Evolutionary conservation across 2,888 invertebrate genomes (phyloP), one percentile per base, ranked within the genome.

Genomic region (Tinea semifulvella): DNA sequence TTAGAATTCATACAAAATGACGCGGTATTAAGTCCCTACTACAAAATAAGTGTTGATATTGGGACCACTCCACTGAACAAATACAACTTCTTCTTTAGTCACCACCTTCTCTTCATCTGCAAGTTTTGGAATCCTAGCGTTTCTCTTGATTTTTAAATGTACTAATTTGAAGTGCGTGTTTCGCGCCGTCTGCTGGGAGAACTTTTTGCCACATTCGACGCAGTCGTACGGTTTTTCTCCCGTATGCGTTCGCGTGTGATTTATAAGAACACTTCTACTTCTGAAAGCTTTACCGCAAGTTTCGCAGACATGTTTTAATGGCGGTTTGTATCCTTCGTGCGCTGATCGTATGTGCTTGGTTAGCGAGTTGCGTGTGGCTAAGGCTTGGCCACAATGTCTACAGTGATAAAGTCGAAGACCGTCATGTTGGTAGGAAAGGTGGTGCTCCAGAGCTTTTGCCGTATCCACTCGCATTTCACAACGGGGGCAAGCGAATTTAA

Each of bases 191-290:
- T 60, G 52, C 60, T 77, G 76, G 18, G 67, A 48, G 48, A 77
- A 81, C 20, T 57, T 50, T 1, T 72, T 61, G 0, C 70, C 69
- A 57, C 81, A 81, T 18, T 56, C 53, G 0, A 20, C 43, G 49
- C 80, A 79, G 42, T 58, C 53, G 61, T 65, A 77, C 5, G 73
- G 74, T 43, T 71, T 70, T 57, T 74, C 77, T 5, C 74, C 77
- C 0, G 77, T 77, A 61, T 80, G 80, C 0, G 53, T 62, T 16
- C 57, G 63, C 14, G 70, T 45, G 47, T 57, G 57, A 26, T 53
- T 53, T 46, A 49, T 57, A 2, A 80, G 49, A 17, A 73, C 70
- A 38, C 69, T 70, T 51, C 73, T 73, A 27, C 69, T 68, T 53
- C 67, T 49, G 57, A 77, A 79, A 2, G 67, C 67, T 50, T 67